Conservation (phyloP, 2,113 vertebrate genomes). For the Salvelinus fontinalis region DNA sequence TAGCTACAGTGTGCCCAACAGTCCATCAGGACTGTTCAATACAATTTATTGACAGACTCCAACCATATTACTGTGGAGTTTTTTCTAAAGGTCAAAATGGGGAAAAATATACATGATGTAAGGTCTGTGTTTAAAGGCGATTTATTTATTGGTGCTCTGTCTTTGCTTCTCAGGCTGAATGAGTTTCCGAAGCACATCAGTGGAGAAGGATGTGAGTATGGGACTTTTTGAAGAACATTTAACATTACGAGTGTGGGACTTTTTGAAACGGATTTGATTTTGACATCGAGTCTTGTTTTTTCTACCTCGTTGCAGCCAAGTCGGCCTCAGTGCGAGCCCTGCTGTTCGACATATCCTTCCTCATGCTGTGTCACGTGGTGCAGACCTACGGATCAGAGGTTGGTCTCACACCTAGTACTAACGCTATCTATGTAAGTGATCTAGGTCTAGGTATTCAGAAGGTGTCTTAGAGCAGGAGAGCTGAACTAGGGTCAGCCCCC, state of each 20-base stretch:
- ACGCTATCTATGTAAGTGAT: neutral
- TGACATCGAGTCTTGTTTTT: neutral
- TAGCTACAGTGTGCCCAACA: too few species aligned
- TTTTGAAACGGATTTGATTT: neutral
- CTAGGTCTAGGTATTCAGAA: too few species aligned
- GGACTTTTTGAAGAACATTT: neutral
- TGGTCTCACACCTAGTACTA: slow-evolving; percentile 10
- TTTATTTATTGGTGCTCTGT: neutral
- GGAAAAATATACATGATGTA: neutral
- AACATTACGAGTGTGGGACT: neutral
- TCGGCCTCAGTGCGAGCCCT: slow-evolving; percentile 87
- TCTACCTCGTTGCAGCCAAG: slow-evolving; percentile 78
- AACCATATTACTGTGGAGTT: neutral
- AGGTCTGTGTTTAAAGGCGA: neutral
- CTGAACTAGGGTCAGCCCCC: too few species aligned
- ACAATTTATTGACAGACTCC: neutral
- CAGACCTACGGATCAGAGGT: slow-evolving; percentile 98
- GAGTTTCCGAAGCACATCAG: slow-evolving; percentile 95
- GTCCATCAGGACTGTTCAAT: neutral
- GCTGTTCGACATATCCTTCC: slow-evolving; percentile 98
- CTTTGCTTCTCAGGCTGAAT: slow-evolving; percentile 78
- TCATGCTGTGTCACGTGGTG: slow-evolving; percentile 98
- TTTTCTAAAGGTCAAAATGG: neutral
- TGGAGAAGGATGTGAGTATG: slow-evolving; percentile 84
- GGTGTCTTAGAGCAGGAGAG: too few species aligned